These are phyloP conservation scores for Tupaia chinensis DNA, from an alignment of 2,113 vertebrate species.

Conservation along the genomic window DNA sequence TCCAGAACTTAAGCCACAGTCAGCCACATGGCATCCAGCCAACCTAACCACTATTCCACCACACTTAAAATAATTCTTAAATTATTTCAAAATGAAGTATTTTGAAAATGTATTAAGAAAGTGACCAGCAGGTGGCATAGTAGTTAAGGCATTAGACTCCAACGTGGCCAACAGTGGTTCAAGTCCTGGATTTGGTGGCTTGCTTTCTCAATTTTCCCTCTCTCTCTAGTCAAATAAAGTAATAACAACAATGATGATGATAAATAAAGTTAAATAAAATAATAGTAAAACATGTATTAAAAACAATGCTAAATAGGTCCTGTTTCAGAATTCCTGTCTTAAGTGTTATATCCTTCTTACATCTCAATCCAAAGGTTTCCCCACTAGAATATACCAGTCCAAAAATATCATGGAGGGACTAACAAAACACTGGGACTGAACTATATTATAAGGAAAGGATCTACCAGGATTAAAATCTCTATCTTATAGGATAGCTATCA, in stretches of 20 bases:
- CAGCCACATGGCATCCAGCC: no score
- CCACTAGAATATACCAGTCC: neutral
- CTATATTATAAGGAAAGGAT: neutral
- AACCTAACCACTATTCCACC: no score
- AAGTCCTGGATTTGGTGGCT: no score
- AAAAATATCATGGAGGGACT: neutral
- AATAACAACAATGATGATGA: no score
- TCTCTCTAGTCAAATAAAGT: no score
- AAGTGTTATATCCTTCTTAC: neutral
- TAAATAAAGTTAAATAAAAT: no score
- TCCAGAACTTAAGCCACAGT: no score
- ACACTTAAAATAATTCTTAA: neutral
- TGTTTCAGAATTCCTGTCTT: neutral
- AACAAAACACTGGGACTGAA: neutral
- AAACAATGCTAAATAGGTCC: neutral
- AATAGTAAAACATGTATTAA: neutral
- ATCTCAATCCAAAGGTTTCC: neutral
- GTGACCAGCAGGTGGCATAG: no score
- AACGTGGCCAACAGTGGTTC: no score
- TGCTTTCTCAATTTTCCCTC: no score
- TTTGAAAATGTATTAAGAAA: conserved; percentile 9
- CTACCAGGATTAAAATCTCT: neutral
- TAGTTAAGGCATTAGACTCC: no score
- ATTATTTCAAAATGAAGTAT: conserved; percentile 54
- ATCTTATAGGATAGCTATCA: neutral